These are phyloP conservation scores for Endotricha flammealis DNA, from an alignment of 2,888 invertebrate genomes.

Conservation along the genomic window DNA sequence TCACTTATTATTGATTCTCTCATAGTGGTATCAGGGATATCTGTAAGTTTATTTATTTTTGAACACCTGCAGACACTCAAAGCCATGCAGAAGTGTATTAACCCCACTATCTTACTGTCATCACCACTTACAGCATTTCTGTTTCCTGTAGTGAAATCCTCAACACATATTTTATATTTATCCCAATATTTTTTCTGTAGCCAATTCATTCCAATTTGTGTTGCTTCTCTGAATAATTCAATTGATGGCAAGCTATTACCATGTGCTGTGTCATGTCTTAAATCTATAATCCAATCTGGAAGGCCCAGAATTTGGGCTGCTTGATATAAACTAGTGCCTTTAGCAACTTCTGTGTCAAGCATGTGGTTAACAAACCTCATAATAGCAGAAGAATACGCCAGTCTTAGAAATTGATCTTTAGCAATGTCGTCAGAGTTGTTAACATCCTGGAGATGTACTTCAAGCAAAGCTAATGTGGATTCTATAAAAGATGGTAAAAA, in stretches of 20 bases:
- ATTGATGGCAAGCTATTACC: constrained; percentile 82
- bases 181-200: constrained; percentile 83
- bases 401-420: constrained; percentile 66
- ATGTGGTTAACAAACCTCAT: constrained; percentile 83
- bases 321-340: constrained; percentile 72
- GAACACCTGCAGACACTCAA: constrained; percentile 58
- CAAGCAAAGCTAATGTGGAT: constrained; percentile 77
- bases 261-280: constrained; percentile 89
- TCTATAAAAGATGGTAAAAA: constrained; percentile 79
- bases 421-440: constrained; percentile 29
- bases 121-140: constrained; percentile 33
- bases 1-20: constrained; percentile 54
- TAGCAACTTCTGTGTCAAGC: constrained; percentile 73
- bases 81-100: constrained; percentile 57
- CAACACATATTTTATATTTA: constrained; percentile 67
- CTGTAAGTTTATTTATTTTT: constrained; percentile 53
- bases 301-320: constrained; percentile 82
- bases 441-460: constrained; percentile 64
- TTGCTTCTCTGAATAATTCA: constrained; percentile 79
- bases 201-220: constrained; percentile 82
- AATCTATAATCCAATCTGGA: constrained; percentile 87
- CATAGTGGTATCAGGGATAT: constrained; percentile 50
- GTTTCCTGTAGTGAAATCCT: constrained; percentile 55
- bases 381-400: constrained; percentile 80
- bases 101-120: constrained; percentile 40